Evolutionary conservation across 2,797 vertebrate species (phyloP).

Genomic region (Sebastes matsubarae): DNA sequence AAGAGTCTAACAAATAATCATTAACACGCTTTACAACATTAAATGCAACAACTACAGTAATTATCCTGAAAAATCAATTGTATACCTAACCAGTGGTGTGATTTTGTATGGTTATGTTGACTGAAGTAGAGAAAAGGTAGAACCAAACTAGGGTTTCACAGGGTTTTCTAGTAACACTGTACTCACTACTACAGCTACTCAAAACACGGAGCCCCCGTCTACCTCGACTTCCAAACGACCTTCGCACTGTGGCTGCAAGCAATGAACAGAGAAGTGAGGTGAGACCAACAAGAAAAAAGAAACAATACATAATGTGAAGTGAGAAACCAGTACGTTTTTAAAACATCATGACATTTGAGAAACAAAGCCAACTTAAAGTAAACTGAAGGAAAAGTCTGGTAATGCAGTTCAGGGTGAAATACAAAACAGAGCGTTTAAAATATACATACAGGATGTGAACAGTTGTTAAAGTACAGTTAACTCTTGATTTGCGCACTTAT

Average conservation of each 20-base stretch:
- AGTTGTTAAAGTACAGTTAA: conserved; percentile 30
- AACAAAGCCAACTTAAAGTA: conserved; percentile 29
- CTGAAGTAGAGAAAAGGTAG: conserved; percentile 51
- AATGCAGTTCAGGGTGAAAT: conserved; percentile 43
- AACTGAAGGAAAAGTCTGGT: conserved; percentile 11
- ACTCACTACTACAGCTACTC: conserved; percentile 89
- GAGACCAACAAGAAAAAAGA: conserved; percentile 76
- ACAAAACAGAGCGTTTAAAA: conserved; percentile 21
- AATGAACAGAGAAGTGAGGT: conserved; percentile 91
- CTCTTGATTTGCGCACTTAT: conserved; percentile 17
- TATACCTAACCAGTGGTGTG: conserved; percentile 7
- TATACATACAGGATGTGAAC: conserved; percentile 23
- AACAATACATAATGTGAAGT: conserved; percentile 66
- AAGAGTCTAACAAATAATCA: not conserved
- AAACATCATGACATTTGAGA: conserved; percentile 42
- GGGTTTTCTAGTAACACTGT: conserved; percentile 81
- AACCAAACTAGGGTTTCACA: conserved; percentile 75
- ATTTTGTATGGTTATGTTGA: conserved; percentile 49
- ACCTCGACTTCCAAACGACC: conserved; percentile 96
- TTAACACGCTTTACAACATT: not conserved
- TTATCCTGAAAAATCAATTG: not conserved
- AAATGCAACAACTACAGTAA: not conserved
- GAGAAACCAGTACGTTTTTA: conserved; percentile 41
- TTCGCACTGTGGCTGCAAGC: conserved; percentile 91
- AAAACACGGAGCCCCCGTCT: conserved; percentile 90